Evolutionary conservation across 2,113 vertebrate species (phyloP).

Genomic region (Dipodomys spectabilis): DNA sequence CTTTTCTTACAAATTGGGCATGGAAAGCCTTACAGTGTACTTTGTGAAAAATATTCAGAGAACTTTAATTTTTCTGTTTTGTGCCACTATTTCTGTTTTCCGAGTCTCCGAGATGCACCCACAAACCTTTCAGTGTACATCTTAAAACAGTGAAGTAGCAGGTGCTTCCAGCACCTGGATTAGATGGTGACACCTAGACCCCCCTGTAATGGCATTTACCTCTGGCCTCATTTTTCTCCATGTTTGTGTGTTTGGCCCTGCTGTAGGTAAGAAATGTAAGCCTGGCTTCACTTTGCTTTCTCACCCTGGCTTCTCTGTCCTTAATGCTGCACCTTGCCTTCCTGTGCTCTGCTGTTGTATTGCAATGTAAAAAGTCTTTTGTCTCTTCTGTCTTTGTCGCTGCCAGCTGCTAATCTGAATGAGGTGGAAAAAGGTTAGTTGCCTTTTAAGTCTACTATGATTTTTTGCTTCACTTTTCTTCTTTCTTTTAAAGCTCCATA

Average conservation of each 20-base stretch:
- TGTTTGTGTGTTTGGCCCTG: slow-evolving; percentile 80
- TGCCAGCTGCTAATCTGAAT: slow-evolving; percentile 99
- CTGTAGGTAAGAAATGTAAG: slow-evolving; percentile 81
- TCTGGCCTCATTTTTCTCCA: slow-evolving; percentile 61
- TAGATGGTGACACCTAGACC: slow-evolving; percentile 49
- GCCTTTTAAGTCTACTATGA: slow-evolving; percentile 88
- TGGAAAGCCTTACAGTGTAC: not conserved
- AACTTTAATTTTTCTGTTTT: slow-evolving; percentile 71
- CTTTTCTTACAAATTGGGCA: not conserved
- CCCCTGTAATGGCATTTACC: slow-evolving; percentile 19
- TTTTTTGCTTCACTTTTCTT: slow-evolving; percentile 82
- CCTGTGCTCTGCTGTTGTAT: slow-evolving; percentile 87
- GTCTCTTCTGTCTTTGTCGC: slow-evolving; percentile 93
- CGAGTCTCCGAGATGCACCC: not conserved
- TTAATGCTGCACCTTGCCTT: slow-evolving; percentile 85
- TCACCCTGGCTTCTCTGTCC: slow-evolving; percentile 84
- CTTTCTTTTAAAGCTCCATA: slow-evolving; percentile 81
- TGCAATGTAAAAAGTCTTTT: slow-evolving; percentile 91
- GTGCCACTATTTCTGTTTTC: slow-evolving; percentile 71
- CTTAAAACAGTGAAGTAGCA: slow-evolving; percentile 56
- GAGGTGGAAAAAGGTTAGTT: slow-evolving; percentile 99
- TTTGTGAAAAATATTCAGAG: slow-evolving; percentile 56
- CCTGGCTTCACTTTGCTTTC: slow-evolving; percentile 79
- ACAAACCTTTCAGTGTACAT: slow-evolving; percentile 63
- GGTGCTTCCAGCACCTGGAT: slow-evolving; percentile 19